Percentiles rank a stretch among this genome's conserved stretches.
These are phyloP conservation scores for Leptothorax acervorum DNA, from an alignment of 2,888 invertebrate species.

Conservation along the genomic window DNA sequence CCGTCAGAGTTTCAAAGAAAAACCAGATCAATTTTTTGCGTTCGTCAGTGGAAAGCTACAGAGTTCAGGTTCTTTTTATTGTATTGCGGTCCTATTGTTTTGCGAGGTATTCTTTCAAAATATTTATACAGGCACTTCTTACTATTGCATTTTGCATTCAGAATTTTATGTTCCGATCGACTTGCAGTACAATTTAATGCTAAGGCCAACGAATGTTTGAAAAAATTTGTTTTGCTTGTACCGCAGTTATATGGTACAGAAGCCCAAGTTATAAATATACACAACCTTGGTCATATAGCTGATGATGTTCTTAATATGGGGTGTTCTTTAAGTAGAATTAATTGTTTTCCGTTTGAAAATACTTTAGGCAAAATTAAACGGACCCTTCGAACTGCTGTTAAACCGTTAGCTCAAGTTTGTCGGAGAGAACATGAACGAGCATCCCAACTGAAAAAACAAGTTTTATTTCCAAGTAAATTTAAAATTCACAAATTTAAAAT, in stretches of 20 bases:
- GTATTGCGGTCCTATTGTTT: not conserved
- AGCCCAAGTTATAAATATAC: conserved; percentile 1
- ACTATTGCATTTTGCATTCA: conserved; percentile 5
- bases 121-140: conserved; percentile 11
- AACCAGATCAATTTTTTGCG: conserved; percentile 20
- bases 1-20: conserved; percentile 21
- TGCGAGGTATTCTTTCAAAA: not conserved
- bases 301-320: not conserved
- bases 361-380: conserved; percentile 4
- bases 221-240: conserved; percentile 15
- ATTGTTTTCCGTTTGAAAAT: conserved; percentile 16
- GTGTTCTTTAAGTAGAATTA: conserved; percentile 10
- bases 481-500: conserved; percentile 20
- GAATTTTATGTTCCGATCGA: conserved; percentile 18
- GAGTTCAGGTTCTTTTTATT: not conserved
- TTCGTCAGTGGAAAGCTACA: conserved; percentile 20
- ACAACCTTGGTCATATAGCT: conserved; percentile 5
- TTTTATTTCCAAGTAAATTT: conserved; percentile 5
- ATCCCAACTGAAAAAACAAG: not conserved
- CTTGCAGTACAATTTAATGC: conserved; percentile 4
- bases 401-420: not conserved
- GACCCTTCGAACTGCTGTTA: not conserved
- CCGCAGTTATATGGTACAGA: not conserved
- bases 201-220: not conserved
- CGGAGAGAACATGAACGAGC: not conserved